Conservation (phyloP, 37 sponge, comb jelly and placozoan species). For the Oopsacas minuta region DNA sequence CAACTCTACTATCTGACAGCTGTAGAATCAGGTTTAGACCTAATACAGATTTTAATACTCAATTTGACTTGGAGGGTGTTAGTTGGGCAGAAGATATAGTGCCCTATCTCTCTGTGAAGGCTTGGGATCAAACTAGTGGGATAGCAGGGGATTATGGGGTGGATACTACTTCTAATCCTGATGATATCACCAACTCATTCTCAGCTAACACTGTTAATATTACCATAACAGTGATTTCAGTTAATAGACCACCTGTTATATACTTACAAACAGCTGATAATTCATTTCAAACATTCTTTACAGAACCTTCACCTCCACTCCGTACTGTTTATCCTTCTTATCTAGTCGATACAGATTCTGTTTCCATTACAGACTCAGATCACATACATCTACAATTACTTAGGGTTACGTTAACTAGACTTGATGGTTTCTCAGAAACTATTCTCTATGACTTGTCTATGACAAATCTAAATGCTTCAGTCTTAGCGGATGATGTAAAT, state of each 20-base stretch:
- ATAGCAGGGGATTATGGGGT: slow-evolving; percentile 38
- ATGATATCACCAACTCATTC: slow-evolving; percentile 63
- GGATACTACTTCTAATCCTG: slow-evolving; percentile 56
- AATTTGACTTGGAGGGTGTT: slow-evolving; percentile 40
- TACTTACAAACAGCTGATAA: slow-evolving; percentile 12
- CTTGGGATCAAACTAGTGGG: slow-evolving; percentile 54
- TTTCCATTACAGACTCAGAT: slow-evolving; percentile 51
- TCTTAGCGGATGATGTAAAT: not conserved
- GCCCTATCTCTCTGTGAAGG: slow-evolving; percentile 55
- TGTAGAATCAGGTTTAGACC: slow-evolving; percentile 62
- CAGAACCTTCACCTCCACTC: slow-evolving; percentile 54
- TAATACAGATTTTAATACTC: slow-evolving; percentile 47
- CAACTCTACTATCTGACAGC: slow-evolving; percentile 38
- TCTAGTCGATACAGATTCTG: slow-evolving; percentile 22
- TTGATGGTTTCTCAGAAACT: slow-evolving; percentile 31
- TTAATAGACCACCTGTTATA: slow-evolving; percentile 43
- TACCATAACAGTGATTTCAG: slow-evolving; percentile 30
- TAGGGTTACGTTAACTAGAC: slow-evolving; percentile 26
- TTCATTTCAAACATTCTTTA: slow-evolving; percentile 28
- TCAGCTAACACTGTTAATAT: slow-evolving; percentile 35
- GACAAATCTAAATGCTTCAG: slow-evolving; percentile 29
- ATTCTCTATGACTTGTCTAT: slow-evolving; percentile 31
- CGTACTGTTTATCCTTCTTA: slow-evolving; percentile 42
- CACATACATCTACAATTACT: slow-evolving; percentile 32
- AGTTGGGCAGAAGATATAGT: slow-evolving; percentile 31